phyloP scores from a whole-genome alignment of 2,888 invertebrate genomes.

The Ashinkailepas kermadecensis region DNA sequence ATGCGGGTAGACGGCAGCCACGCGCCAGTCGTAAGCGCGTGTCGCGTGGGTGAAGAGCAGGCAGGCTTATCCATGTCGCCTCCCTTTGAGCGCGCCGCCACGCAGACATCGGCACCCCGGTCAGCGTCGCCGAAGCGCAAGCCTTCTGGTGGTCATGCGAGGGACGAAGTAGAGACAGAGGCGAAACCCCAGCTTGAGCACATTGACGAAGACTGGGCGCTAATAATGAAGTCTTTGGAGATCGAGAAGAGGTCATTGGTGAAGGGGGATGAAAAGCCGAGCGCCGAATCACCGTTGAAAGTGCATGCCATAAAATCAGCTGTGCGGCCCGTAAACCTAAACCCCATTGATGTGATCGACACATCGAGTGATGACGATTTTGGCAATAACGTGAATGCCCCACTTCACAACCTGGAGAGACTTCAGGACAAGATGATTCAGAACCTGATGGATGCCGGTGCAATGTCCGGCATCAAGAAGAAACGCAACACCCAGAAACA shows the following conservation, averaged over 20 bases:
- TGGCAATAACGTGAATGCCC: background rate
- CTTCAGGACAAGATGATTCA: background rate
- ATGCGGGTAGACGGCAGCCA: background rate
- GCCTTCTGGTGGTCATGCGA: background rate
- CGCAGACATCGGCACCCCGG: too few species aligned
- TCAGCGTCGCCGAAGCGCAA: background rate
- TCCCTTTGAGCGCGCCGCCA: too few species aligned
- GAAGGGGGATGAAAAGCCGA: background rate
- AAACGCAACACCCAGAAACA: background rate
- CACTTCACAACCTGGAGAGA: background rate
- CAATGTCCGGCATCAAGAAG: background rate
- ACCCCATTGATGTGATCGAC: background rate
- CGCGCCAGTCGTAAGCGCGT: background rate
- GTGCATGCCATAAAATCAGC: too few species aligned
- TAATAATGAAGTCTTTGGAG: constrained; percentile 8
- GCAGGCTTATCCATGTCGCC: too few species aligned
- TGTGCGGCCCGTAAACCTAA: too few species aligned
- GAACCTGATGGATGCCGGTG: background rate
- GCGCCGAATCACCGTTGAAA: background rate
- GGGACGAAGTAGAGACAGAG: background rate
- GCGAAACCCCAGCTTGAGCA: background rate
- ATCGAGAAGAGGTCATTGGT: background rate
- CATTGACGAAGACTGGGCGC: constrained; percentile 8
- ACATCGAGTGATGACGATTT: background rate
- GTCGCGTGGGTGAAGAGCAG: too few species aligned